A percentile compares a stretch with the other conserved stretches of the same genome.
Conservation (phyloP, 37 sponge, comb jelly and placozoan genomes). For the Aphrocallistes beatrix region DNA sequence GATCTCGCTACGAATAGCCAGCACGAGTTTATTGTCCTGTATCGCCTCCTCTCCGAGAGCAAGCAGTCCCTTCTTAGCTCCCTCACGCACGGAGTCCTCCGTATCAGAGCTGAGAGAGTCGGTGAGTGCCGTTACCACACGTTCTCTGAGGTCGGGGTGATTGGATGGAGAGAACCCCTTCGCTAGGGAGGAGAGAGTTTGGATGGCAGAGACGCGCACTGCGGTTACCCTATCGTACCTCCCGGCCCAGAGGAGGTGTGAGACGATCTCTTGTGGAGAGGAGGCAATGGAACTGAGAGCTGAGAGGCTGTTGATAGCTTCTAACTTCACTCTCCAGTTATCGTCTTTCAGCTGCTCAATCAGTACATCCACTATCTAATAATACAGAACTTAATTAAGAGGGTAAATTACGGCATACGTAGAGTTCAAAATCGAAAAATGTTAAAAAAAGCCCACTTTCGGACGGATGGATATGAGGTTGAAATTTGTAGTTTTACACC, state of each 20-base stretch:
- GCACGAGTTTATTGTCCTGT: not conserved
- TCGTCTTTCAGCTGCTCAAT: conserved; percentile 38
- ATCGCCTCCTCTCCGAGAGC: not conserved
- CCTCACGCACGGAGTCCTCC: not conserved
- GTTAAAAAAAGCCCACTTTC: too few species aligned
- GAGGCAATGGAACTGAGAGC: not conserved
- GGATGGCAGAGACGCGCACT: not conserved
- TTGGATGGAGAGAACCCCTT: not conserved
- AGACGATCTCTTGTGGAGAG: not conserved
- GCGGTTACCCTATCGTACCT: not conserved
- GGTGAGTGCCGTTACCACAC: not conserved
- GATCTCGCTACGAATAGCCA: not conserved
- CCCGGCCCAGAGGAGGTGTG: not conserved
- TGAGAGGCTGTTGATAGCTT: conserved; percentile 32
- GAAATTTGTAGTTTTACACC: too few species aligned
- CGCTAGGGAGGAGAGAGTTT: not conserved
- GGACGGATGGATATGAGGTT: too few species aligned
- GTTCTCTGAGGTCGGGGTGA: not conserved
- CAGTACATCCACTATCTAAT: conserved; percentile 22
- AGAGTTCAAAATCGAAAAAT: too few species aligned
- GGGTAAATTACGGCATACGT: too few species aligned
- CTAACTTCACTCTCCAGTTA: conserved; percentile 51
- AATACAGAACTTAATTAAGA: too few species aligned
- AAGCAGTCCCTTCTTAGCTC: not conserved
- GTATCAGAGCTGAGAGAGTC: not conserved